phyloP scores from a whole-genome alignment of 30 jellyfish, hydroid and myxozoan genomes.

The Sanderia malayensis region DNA sequence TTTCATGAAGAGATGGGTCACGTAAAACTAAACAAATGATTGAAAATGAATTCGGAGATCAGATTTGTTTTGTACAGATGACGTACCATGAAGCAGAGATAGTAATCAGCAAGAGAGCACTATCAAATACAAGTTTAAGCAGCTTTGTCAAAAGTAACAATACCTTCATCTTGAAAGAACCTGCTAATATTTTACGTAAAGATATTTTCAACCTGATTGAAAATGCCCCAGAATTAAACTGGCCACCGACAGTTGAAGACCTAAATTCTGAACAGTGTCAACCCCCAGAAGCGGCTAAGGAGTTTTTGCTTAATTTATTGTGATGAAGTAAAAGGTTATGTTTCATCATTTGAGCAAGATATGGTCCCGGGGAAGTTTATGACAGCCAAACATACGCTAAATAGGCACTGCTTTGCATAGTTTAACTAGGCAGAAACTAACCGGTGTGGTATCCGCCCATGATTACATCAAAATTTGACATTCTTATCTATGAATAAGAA shows the following conservation, averaged over 20 bases:
- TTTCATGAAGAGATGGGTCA: too few relatives aligned
- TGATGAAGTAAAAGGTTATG: background rate
- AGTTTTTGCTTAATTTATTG: background rate
- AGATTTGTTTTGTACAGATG: background rate
- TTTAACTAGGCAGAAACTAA: background rate
- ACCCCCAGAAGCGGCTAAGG: background rate
- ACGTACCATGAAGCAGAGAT: constrained; percentile 20
- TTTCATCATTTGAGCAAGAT: background rate
- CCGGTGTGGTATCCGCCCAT: too few relatives aligned
- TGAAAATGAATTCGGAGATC: constrained; percentile 2
- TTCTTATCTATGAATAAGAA: too few relatives aligned
- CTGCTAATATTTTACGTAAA: background rate
- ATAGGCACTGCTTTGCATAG: constrained; percentile 13
- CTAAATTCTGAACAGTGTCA: background rate
- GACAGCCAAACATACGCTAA: constrained; percentile 5
- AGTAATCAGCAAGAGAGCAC: background rate
- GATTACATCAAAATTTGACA: too few relatives aligned
- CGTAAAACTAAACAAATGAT: background rate
- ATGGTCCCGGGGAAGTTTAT: constrained; percentile 4
- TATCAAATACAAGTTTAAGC: background rate
- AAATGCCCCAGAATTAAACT: background rate
- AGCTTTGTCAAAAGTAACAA: background rate
- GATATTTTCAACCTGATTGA: background rate
- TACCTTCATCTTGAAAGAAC: constrained; percentile 1
- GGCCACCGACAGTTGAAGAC: constrained; percentile 14